Conservation (phyloP, 2,797 vertebrate genomes). For the Trematomus bernacchii region DNA sequence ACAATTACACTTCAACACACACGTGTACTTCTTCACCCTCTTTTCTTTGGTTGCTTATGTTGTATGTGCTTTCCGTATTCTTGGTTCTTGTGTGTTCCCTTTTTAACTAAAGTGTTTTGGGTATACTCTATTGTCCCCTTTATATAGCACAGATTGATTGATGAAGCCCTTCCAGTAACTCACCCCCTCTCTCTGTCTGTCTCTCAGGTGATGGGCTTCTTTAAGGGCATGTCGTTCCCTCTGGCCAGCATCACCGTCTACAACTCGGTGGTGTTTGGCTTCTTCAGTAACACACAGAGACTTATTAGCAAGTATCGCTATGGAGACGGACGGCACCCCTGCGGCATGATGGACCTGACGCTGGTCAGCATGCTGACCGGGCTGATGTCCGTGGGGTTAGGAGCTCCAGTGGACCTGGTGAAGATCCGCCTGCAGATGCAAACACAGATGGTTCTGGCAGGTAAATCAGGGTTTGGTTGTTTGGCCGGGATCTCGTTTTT, state of each 20-base stretch:
- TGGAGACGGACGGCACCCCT: constrained; percentile 69
- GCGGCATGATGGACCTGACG: constrained; percentile 84
- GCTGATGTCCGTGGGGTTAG: constrained; percentile 89
- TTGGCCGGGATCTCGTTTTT: background rate
- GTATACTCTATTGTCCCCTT: no score
- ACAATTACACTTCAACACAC: no score
- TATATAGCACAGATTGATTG: no score
- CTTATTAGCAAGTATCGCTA: constrained; percentile 87
- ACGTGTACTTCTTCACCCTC: no score
- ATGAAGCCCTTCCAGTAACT: no score
- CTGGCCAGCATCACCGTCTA: constrained; percentile 92
- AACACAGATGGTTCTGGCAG: constrained; percentile 84
- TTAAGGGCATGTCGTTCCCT: constrained; percentile 98
- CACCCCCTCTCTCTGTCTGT: background rate
- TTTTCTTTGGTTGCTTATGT: no score
- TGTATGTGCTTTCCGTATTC: no score
- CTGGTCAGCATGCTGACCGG: constrained; percentile 91
- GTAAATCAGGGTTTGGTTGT: constrained; percentile 70
- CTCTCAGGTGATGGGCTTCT: constrained; percentile 90
- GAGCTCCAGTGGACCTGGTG: constrained; percentile 93
- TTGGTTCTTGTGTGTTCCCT: no score
- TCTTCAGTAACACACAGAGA: constrained; percentile 92
- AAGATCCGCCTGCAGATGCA: constrained; percentile 99
- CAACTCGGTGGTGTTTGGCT: constrained; percentile 94
- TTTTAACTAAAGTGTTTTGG: no score